These are phyloP conservation scores for Spermophilus dauricus DNA, from an alignment of 2,113 vertebrate species.

Conservation along the genomic window DNA sequence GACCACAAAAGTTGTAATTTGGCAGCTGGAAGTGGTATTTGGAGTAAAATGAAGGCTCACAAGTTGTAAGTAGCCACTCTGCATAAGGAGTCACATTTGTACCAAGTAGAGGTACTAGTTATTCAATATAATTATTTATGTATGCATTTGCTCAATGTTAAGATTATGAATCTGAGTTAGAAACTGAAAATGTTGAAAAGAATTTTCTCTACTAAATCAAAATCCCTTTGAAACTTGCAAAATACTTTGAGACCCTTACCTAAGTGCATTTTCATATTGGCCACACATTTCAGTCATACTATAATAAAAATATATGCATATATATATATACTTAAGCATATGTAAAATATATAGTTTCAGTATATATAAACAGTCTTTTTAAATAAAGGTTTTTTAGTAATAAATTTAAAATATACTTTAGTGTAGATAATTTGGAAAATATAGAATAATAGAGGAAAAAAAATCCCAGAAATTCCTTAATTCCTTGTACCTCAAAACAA, in stretches of 20 bases:
- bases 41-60: conserved; percentile 69
- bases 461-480: not conserved
- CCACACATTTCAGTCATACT: conserved; percentile 61
- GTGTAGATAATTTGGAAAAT: conserved; percentile 56
- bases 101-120: not conserved
- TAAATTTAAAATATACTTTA: conserved; percentile 38
- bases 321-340: not conserved
- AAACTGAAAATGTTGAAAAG: conserved; percentile 26
- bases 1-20: conserved; percentile 78
- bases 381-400: conserved; percentile 8
- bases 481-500: not conserved
- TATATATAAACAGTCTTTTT: conserved; percentile 27
- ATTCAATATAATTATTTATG: not conserved
- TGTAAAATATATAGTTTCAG: not conserved
- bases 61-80: conserved; percentile 64
- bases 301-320: not conserved
- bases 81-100: not conserved
- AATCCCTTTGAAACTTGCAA: conserved; percentile 53
- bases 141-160: conserved; percentile 56
- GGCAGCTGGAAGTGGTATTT: conserved; percentile 81
- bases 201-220: conserved; percentile 52
- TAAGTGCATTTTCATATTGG: conserved; percentile 66
- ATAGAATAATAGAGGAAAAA: not conserved
- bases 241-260: conserved; percentile 52
- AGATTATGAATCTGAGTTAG: conserved; percentile 41